A percentile compares a stretch with the other conserved stretches of the same genome.
Conservation (phyloP, 1,140 invertebrate species). For the Nephila pilipes region DNA sequence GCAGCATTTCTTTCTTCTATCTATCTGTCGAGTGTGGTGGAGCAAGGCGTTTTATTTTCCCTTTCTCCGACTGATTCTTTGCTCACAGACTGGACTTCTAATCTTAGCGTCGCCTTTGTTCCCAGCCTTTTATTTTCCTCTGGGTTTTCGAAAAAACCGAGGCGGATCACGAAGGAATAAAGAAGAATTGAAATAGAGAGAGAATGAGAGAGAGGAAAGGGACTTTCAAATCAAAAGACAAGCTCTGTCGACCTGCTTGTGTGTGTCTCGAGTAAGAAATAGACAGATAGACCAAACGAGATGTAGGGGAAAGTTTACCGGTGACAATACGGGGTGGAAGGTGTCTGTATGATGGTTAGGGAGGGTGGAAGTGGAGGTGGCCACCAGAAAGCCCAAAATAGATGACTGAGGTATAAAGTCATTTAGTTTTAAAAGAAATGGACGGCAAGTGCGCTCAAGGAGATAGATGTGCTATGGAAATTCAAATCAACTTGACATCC, state of each 20-base stretch:
- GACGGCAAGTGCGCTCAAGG: constrained; percentile 57
- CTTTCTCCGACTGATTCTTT: constrained; percentile 60
- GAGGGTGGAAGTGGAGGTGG: constrained; percentile 9
- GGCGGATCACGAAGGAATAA: constrained; percentile 51
- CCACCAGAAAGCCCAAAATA: constrained; percentile 75
- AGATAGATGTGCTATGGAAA: constrained; percentile 76
- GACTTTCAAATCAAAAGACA: constrained; percentile 63
- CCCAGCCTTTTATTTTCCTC: constrained; percentile 70
- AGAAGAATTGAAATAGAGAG: constrained; percentile 65
- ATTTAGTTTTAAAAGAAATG: constrained; percentile 76
- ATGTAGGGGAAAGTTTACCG: constrained; percentile 8
- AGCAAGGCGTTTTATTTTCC: constrained; percentile 66
- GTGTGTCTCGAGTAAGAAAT: constrained; percentile 26
- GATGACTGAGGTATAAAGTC: constrained; percentile 74
- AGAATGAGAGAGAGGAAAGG: not conserved
- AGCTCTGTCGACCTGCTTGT: constrained; percentile 45
- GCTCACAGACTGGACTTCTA: constrained; percentile 73
- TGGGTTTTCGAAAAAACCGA: constrained; percentile 65
- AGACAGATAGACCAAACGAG: constrained; percentile 28
- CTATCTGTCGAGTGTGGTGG: constrained; percentile 41
- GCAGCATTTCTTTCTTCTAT: constrained; percentile 38
- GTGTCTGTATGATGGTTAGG: constrained; percentile 34
- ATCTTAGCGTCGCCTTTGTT: constrained; percentile 72
- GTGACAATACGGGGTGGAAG: constrained; percentile 36
- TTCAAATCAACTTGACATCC: constrained; percentile 77